Evolutionary conservation across 1,140 invertebrate genomes (phyloP).

Genomic region (Lordiphosa clarofinis): DNA sequence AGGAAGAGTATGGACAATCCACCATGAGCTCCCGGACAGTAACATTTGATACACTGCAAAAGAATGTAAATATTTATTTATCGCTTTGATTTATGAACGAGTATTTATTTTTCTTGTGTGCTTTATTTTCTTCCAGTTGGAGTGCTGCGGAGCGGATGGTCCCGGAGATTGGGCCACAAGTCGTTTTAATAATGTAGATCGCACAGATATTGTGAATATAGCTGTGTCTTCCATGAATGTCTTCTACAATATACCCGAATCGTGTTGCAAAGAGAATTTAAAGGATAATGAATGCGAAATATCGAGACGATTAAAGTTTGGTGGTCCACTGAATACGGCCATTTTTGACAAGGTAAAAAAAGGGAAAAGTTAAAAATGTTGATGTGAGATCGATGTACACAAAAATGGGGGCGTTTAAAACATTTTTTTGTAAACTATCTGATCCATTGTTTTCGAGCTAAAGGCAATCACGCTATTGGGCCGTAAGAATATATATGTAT

Average conservation of each 20-base stretch:
- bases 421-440: no score
- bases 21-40: slow-evolving; percentile 82
- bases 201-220: slow-evolving; percentile 73
- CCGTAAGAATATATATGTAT: no score
- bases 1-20: slow-evolving; percentile 85
- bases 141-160: slow-evolving; percentile 87
- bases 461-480: no score
- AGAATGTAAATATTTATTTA: slow-evolving; percentile 80
- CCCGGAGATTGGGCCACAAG: slow-evolving; percentile 86
- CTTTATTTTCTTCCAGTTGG: slow-evolving; percentile 80
- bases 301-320: slow-evolving; percentile 80
- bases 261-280: slow-evolving; percentile 82
- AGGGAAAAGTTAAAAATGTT: not conserved
- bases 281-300: slow-evolving; percentile 80
- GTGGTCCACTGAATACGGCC: slow-evolving; percentile 79
- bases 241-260: slow-evolving; percentile 82
- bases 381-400: no score
- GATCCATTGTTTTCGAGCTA: no score
- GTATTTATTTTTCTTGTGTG: not conserved
- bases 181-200: slow-evolving; percentile 81
- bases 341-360: slow-evolving; percentile 82
- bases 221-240: slow-evolving; percentile 73
- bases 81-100: slow-evolving; percentile 8
- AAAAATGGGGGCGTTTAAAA: no score
- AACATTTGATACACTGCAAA: slow-evolving; percentile 87